Conservation (phyloP, 2,888 invertebrate genomes). For the Catocala sponsa region DNA sequence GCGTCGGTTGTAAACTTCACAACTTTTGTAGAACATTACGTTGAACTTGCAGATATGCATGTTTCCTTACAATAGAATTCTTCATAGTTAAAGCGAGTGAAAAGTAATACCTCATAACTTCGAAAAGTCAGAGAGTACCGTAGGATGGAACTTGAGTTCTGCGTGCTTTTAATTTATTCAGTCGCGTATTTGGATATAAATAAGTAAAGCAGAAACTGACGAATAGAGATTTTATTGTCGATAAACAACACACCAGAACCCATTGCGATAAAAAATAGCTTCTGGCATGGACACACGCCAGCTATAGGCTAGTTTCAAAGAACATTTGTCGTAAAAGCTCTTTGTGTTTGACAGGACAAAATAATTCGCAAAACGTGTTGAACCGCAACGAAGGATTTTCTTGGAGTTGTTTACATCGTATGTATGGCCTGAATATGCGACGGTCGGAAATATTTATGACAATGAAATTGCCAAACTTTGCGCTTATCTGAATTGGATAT, state of each 20-base stretch:
- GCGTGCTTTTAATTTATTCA: no score
- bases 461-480: neutral
- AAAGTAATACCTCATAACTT: no score
- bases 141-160: no score
- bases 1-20: no score
- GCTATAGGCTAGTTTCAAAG: neutral
- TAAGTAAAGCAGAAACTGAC: no score
- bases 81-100: no score
- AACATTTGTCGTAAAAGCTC: constrained; percentile 5
- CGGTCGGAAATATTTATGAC: neutral
- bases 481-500: no score
- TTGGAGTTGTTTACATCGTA: neutral
- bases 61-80: no score
- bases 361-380: constrained; percentile 9
- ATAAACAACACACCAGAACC: neutral
- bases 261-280: neutral
- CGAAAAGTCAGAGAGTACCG: no score
- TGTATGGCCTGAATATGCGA: neutral
- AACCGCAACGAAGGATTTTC: constrained; percentile 1
- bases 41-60: no score
- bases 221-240: neutral
- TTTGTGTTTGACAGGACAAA: constrained; percentile 10
- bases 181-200: neutral
- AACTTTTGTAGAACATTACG: no score
- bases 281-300: neutral